Conservation (phyloP, 92 coral and sea anemone genomes). For the Phymanthus crucifer region DNA sequence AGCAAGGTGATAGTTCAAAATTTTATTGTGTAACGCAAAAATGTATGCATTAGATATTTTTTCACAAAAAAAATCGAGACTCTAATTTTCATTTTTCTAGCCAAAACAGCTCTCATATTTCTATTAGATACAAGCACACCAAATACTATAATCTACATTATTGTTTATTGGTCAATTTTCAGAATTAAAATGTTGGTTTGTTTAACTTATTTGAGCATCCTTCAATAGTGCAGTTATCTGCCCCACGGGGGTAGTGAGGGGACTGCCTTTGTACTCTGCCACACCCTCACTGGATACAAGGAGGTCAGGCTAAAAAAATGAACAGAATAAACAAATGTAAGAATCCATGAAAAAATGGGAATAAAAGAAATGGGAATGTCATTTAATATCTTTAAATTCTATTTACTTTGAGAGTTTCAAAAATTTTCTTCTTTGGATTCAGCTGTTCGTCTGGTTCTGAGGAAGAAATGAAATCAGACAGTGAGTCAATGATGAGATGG, state of each 20-base stretch:
- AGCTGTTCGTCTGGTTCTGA: constrained; percentile 87
- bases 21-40: too few relatives aligned
- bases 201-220: constrained; percentile 77
- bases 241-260: constrained; percentile 72
- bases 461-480: background rate
- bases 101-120: too few relatives aligned
- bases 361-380: background rate
- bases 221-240: constrained; percentile 65
- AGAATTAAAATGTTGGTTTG: background rate
- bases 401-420: constrained; percentile 85
- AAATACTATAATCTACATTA: background rate
- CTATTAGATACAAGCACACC: background rate
- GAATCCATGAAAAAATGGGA: background rate
- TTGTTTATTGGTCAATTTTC: background rate
- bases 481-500: background rate
- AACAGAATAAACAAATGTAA: too few relatives aligned
- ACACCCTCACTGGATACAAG: constrained; percentile 74
- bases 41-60: too few relatives aligned
- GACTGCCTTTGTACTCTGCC: constrained; percentile 90
- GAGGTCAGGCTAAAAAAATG: constrained; percentile 75
- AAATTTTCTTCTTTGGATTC: constrained; percentile 93
- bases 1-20: too few relatives aligned
- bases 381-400: background rate
- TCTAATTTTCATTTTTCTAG: too few relatives aligned
- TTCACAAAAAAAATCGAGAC: too few relatives aligned